Conservation (phyloP, 2,888 invertebrate genomes). For the Petrolisthes cinctipes region DNA sequence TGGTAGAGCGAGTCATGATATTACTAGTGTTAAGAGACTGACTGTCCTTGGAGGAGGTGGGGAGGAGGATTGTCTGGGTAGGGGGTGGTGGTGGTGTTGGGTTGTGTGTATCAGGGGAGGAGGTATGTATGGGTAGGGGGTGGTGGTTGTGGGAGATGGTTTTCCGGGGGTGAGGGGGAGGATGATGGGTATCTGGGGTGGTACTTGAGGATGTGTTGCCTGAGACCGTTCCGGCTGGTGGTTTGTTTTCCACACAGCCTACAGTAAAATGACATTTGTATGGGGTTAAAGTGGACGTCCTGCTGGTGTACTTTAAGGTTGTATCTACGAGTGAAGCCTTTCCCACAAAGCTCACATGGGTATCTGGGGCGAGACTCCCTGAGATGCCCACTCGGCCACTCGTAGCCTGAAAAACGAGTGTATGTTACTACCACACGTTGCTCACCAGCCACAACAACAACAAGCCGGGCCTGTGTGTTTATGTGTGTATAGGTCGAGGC, state of each 20-base stretch:
- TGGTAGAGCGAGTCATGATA: no score
- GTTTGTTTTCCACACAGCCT: slow-evolving; percentile 51
- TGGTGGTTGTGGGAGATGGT: neutral
- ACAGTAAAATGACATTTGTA: slow-evolving; percentile 57
- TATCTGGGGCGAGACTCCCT: slow-evolving; percentile 51
- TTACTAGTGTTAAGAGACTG: no score
- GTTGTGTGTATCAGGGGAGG: no score
- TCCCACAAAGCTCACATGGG: slow-evolving; percentile 43
- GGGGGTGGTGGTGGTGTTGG: no score
- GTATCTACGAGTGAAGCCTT: slow-evolving; percentile 54
- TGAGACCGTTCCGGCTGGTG: slow-evolving; percentile 55
- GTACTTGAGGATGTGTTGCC: slow-evolving; percentile 49
- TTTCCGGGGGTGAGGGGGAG: neutral
- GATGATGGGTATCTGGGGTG: slow-evolving; percentile 30
- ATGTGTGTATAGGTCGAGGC: neutral
- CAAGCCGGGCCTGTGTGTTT: neutral
- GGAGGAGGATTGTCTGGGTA: no score
- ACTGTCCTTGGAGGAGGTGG: no score
- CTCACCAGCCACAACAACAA: neutral
- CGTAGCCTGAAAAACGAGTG: slow-evolving; percentile 50
- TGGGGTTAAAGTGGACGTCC: slow-evolving; percentile 55
- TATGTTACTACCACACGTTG: slow-evolving; percentile 37
- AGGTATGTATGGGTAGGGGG: no score
- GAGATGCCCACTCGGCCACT: slow-evolving; percentile 53
- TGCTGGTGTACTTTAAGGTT: slow-evolving; percentile 54